Conservation (phyloP, 2,888 invertebrate genomes). For the Heliconius ismenius region DNA sequence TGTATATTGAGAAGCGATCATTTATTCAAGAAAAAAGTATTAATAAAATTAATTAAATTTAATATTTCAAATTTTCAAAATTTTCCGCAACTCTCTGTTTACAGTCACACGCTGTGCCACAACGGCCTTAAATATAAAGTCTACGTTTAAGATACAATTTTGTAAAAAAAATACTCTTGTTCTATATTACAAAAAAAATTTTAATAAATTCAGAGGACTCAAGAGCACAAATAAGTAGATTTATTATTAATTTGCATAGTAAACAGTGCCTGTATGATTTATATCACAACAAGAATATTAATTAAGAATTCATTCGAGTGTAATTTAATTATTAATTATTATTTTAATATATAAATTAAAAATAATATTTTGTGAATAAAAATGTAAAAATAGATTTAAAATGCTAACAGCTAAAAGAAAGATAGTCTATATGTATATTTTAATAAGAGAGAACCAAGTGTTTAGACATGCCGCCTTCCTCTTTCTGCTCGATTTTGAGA, state of each 20-base stretch:
- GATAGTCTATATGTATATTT: too few species aligned
- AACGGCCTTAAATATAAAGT: neutral
- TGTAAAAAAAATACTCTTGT: neutral
- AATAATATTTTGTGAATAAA: neutral
- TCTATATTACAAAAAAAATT: neutral
- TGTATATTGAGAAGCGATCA: neutral
- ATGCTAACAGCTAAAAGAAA: too few species aligned
- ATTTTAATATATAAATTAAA: neutral
- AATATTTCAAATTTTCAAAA: too few species aligned
- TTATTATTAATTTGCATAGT: neutral
- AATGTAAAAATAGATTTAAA: neutral
- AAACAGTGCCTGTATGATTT: neutral
- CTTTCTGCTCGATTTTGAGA: too few species aligned
- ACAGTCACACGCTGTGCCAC: too few species aligned
- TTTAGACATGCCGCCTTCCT: too few species aligned
- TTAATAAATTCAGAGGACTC: neutral
- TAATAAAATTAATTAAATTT: neutral
- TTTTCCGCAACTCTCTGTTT: too few species aligned
- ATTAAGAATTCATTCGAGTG: neutral
- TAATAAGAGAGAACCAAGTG: too few species aligned
- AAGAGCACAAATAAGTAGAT: conserved; percentile 4
- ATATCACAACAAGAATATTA: neutral
- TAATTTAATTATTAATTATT: neutral
- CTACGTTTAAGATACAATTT: neutral
- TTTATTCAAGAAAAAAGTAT: neutral